Evolutionary conservation across 2,797 vertebrate genomes (phyloP).

Genomic region (Premnoplex brunnescens): DNA sequence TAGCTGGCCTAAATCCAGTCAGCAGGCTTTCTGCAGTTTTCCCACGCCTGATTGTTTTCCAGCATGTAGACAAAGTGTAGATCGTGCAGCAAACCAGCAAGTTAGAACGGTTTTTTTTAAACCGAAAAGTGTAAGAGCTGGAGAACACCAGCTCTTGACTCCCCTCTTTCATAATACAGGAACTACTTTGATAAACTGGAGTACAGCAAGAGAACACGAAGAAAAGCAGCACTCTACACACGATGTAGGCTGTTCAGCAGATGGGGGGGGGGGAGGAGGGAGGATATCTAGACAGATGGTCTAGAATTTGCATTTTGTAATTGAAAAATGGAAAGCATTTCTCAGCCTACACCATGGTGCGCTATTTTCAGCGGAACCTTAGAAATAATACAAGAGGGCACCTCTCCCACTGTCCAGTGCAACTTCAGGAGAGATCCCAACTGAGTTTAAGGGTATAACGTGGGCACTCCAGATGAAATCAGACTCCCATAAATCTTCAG

Average conservation of each 20-base stretch:
- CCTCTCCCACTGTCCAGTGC: neutral
- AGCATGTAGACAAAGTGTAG: neutral
- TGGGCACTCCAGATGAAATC: neutral
- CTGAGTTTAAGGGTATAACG: neutral
- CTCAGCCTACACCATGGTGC: neutral
- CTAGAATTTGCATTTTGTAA: constrained; percentile 30
- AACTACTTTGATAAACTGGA: constrained; percentile 10
- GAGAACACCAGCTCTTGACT: neutral
- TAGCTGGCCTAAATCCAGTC: constrained; percentile 21
- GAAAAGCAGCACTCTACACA: neutral
- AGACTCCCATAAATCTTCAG: neutral
- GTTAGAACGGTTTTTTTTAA: neutral
- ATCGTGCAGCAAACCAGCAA: constrained; percentile 3
- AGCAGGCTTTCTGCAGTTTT: constrained; percentile 28
- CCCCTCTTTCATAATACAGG: neutral
- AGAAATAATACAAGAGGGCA: neutral
- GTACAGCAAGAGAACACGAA: neutral
- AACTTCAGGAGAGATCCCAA: neutral
- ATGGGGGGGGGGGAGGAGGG: neutral
- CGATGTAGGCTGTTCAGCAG: constrained; percentile 24
- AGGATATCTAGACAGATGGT: constrained; percentile 55
- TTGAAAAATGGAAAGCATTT: neutral
- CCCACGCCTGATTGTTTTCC: constrained; percentile 34
- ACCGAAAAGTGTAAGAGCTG: neutral
- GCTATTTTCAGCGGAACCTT: neutral